Percentiles rank a stretch among this genome's conserved stretches.
Conservation (phyloP, 2,113 vertebrate species). For the Tretioscincus oriximinensis region DNA sequence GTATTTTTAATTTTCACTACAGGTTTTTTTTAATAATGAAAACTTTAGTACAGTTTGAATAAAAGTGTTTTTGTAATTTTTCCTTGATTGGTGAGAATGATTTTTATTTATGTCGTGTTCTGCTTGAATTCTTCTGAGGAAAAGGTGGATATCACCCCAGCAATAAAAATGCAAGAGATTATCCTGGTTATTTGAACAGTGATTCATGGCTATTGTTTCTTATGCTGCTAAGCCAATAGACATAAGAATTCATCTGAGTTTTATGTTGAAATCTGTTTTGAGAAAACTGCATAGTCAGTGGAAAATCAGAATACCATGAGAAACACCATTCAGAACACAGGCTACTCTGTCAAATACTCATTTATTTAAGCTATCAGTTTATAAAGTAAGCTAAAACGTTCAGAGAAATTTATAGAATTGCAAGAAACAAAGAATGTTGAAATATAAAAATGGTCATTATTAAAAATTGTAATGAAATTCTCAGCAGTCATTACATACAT, state of each 20-base stretch:
- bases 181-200: not conserved
- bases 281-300: rapidly evolving
- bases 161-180: not conserved
- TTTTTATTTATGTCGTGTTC: not conserved
- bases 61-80: not conserved
- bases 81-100: not conserved
- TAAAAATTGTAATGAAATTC: not conserved
- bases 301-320: not conserved
- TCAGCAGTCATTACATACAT: not conserved
- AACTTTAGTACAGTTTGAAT: not conserved
- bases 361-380: not conserved
- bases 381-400: not conserved
- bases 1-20: not conserved
- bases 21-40: not conserved
- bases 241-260: not conserved
- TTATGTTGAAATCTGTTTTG: not conserved
- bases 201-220: not conserved
- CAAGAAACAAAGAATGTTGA: not conserved
- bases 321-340: not conserved
- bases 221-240: not conserved
- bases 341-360: not conserved
- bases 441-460: not conserved
- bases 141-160: not conserved
- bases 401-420: not conserved
- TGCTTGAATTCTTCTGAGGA: not conserved